These are phyloP conservation scores for Idaea aversata DNA, from an alignment of 2,888 invertebrate genomes.

Conservation along the genomic window DNA sequence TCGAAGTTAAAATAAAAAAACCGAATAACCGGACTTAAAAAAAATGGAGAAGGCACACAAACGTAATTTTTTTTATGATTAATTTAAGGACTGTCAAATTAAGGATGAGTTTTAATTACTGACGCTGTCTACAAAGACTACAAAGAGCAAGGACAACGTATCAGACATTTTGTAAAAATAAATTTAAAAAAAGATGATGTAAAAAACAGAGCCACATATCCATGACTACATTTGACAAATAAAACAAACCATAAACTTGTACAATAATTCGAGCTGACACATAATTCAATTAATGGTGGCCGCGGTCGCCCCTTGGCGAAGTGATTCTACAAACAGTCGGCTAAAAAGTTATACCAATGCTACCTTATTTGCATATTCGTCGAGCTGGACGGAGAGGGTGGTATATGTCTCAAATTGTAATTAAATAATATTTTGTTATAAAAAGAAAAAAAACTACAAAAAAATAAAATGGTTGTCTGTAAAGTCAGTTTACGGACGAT, in stretches of 20 bases:
- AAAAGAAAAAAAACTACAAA: too few species aligned
- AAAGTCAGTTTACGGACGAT: too few species aligned
- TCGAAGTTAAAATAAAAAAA: too few species aligned
- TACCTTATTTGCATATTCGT: constrained; percentile 52
- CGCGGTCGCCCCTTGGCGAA: constrained; percentile 40
- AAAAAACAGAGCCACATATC: not conserved
- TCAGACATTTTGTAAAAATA: not conserved
- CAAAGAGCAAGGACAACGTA: not conserved
- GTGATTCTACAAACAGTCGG: constrained; percentile 47
- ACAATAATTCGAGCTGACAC: constrained; percentile 43
- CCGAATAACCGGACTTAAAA: too few species aligned
- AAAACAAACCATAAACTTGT: constrained; percentile 30
- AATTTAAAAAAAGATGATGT: not conserved
- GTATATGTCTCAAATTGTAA: constrained; percentile 8
- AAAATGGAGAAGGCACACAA: too few species aligned
- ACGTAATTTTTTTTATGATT: too few species aligned
- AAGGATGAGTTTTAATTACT: too few species aligned
- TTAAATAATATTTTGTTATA: not conserved
- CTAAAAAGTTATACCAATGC: constrained; percentile 56
- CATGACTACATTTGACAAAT: constrained; percentile 13
- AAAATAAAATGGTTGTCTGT: not conserved
- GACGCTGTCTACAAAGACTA: too few species aligned
- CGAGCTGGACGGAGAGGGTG: constrained; percentile 17
- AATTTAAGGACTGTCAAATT: too few species aligned
- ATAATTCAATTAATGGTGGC: constrained; percentile 64